Evolutionary conservation across 2,797 vertebrate genomes (phyloP).

Genomic region (Eulemur coronatus): DNA sequence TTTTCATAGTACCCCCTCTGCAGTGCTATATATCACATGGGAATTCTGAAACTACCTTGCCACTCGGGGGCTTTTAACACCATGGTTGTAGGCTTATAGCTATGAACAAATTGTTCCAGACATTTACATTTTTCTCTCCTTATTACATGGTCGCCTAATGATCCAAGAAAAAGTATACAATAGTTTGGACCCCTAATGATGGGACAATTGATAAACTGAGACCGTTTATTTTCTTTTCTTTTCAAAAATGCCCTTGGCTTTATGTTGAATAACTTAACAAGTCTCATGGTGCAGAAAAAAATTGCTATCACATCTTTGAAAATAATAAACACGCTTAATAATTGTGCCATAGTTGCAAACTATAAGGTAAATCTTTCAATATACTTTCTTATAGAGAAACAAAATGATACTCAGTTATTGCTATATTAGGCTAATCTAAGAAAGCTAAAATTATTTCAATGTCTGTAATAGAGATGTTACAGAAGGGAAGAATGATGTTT

Average conservation of each 20-base stretch:
- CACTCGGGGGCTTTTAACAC: conserved; percentile 62
- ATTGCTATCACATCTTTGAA: conserved; percentile 76
- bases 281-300: conserved; percentile 73
- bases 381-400: conserved; percentile 61
- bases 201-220: conserved; percentile 60
- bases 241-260: conserved; percentile 50
- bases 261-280: conserved; percentile 68
- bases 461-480: conserved; percentile 14
- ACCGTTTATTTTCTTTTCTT: conserved; percentile 56
- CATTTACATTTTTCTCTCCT: conserved; percentile 42
- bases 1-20: conserved; percentile 78
- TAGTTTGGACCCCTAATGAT: conserved; percentile 62
- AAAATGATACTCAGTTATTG: conserved; percentile 14
- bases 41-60: conserved; percentile 75
- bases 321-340: conserved; percentile 73
- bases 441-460: conserved; percentile 42
- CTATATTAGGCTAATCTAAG: conserved; percentile 18
- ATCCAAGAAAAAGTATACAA: conserved; percentile 64
- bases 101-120: conserved; percentile 76
- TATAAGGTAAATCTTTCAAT: conserved; percentile 58
- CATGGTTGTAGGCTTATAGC: conserved; percentile 46
- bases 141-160: conserved; percentile 73
- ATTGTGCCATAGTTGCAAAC: conserved; percentile 66
- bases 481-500: not conserved
- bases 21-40: conserved; percentile 59